phyloP scores from a whole-genome alignment of 2,113 vertebrate genomes.

The Eudorcas thomsonii region DNA sequence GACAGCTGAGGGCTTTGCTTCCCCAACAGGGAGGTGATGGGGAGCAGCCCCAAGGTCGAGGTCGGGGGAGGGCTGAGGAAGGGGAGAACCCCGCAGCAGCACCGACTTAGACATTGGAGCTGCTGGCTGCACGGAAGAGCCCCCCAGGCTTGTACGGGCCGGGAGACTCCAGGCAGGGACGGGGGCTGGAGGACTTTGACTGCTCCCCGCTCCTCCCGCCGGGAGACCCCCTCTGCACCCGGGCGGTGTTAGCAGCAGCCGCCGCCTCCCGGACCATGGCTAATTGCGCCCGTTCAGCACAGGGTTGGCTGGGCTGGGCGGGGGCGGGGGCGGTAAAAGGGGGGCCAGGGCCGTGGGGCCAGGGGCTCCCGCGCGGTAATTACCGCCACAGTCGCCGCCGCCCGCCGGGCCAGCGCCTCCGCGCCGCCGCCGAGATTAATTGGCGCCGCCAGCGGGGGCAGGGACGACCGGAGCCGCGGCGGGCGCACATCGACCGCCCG shows the following conservation, averaged over 20 bases:
- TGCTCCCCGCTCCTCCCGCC: not conserved
- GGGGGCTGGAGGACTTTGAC: not conserved
- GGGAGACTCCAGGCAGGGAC: not conserved
- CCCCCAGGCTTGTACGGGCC: not conserved
- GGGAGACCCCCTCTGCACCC: slow-evolving; percentile 70
- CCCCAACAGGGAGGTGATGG: not conserved
- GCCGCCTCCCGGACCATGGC: slow-evolving; percentile 8
- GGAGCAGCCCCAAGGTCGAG: not conserved
- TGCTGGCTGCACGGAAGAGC: not conserved
- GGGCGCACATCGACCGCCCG: slow-evolving; percentile 68
- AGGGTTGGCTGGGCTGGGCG: not conserved
- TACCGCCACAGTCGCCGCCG: slow-evolving; percentile 90
- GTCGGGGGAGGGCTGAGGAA: not conserved
- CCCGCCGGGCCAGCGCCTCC: slow-evolving; percentile 87
- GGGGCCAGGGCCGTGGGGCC: slow-evolving; percentile 88
- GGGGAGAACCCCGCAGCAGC: not conserved
- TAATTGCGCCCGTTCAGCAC: slow-evolving; percentile 11
- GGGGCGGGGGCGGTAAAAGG: slow-evolving; percentile 80
- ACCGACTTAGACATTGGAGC: not conserved
- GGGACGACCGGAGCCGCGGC: slow-evolving; percentile 84
- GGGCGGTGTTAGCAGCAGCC: slow-evolving; percentile 91
- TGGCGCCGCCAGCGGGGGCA: slow-evolving; percentile 95
- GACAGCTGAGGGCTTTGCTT: not conserved
- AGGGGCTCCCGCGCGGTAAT: slow-evolving; percentile 93
- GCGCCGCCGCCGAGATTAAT: slow-evolving; percentile 97